Percentiles rank a stretch among this genome's conserved stretches.
These are phyloP conservation scores for Papilio gigon DNA, from an alignment of 2,888 invertebrate species.

Conservation along the genomic window DNA sequence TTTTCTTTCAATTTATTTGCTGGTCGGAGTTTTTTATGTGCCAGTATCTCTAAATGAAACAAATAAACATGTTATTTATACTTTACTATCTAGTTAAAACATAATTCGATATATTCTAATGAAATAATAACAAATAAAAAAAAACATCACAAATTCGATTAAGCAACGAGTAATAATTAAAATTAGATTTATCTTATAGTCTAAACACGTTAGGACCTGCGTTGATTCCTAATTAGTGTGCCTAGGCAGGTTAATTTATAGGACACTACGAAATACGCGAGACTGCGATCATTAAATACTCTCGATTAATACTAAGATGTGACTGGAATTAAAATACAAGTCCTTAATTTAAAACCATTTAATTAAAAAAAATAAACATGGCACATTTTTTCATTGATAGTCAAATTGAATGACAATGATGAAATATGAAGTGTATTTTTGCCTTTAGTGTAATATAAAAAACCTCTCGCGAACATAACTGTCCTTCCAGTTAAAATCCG, in stretches of 20 bases:
- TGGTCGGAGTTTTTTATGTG: too few relatives aligned
- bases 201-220: conserved; percentile 26
- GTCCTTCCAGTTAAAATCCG: too few relatives aligned
- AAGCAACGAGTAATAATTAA: conserved; percentile 27
- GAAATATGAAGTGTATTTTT: too few relatives aligned
- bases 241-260: background rate
- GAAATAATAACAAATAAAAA: conserved; percentile 38
- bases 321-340: background rate
- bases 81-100: conserved; percentile 1
- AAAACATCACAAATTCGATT: conserved; percentile 33
- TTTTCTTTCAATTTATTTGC: too few relatives aligned
- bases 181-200: conserved; percentile 11
- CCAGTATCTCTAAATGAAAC: too few relatives aligned
- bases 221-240: conserved; percentile 1
- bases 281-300: background rate
- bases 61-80: too few relatives aligned
- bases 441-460: too few relatives aligned
- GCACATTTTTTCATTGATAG: background rate
- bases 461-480: too few relatives aligned
- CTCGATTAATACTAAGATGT: background rate
- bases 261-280: background rate
- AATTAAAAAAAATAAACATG: background rate
- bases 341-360: background rate
- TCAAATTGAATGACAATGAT: too few relatives aligned
- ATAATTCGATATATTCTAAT: background rate